Conservation (phyloP, 2,888 invertebrate species). For the Rhagium mordax region DNA sequence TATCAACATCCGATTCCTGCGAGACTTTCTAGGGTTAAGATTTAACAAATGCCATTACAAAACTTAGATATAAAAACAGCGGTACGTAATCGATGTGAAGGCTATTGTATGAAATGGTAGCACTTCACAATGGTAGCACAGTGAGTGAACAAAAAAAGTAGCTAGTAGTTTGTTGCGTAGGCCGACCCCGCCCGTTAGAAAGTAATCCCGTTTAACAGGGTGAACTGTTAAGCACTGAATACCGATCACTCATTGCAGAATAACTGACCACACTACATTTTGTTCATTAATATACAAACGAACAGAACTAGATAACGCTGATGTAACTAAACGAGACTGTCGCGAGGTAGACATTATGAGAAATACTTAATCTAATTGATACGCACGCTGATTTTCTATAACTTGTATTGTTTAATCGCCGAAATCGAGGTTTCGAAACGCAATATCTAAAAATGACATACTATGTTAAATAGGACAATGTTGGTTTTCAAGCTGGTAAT, state of each 20-base stretch:
- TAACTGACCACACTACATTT: conserved; percentile 34
- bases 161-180: conserved; percentile 63
- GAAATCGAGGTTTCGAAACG: conserved; percentile 25
- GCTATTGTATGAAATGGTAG: conserved; percentile 62
- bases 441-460: background rate
- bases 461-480: conserved; percentile 22
- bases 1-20: conserved; percentile 28
- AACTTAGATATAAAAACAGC: conserved; percentile 50
- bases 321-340: conserved; percentile 12
- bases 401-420: conserved; percentile 30
- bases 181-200: conserved; percentile 65
- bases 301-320: conserved; percentile 13
- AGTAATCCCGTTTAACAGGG: conserved; percentile 62
- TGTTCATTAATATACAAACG: conserved; percentile 7
- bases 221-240: conserved; percentile 46
- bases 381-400: conserved; percentile 21
- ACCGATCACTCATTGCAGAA: conserved; percentile 43
- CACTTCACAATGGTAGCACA: conserved; percentile 57
- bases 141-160: conserved; percentile 58
- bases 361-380: conserved; percentile 27
- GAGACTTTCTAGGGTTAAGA: conserved; percentile 48
- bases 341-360: conserved; percentile 11
- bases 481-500: background rate
- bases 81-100: conserved; percentile 57
- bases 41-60: conserved; percentile 49